A percentile compares a stretch with the other conserved stretches of the same genome.
Conservation (phyloP, 1,140 invertebrate species). For the Plutomurus gul region DNA sequence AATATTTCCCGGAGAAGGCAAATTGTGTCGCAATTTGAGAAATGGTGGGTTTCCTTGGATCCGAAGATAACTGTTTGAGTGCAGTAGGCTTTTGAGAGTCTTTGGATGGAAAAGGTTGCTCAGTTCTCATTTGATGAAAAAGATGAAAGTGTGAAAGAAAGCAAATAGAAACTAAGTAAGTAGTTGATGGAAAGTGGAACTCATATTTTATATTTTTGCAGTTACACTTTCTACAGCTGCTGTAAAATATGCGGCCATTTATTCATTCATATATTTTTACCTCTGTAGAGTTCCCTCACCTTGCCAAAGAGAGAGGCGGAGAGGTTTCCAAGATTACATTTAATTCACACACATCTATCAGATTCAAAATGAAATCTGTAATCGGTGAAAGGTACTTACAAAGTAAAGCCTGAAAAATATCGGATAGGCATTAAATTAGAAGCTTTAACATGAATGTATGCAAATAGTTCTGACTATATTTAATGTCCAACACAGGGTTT, state of each 20-base stretch:
- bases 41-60: too few relatives aligned
- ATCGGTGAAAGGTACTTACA: not conserved
- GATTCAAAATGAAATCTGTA: not conserved
- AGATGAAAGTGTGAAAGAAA: slow-evolving; percentile 5
- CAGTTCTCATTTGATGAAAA: not conserved
- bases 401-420: not conserved
- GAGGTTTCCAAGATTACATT: not conserved
- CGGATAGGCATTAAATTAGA: not conserved
- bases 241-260: too few relatives aligned
- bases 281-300: too few relatives aligned
- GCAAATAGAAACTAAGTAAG: not conserved
- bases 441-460: not conserved
- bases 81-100: not conserved
- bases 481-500: too few relatives aligned
- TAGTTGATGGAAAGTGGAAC: not conserved
- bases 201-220: too few relatives aligned
- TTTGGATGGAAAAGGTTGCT: not conserved
- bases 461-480: not conserved
- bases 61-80: not conserved
- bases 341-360: not conserved
- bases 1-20: too few relatives aligned
- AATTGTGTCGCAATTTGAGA: too few relatives aligned
- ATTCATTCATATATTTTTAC: too few relatives aligned
- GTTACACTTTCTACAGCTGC: too few relatives aligned
- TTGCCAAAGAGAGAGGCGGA: too few relatives aligned